Evolutionary conservation across 2,797 vertebrate genomes (phyloP), one percentile per base, ranked within the genome.

Genomic region (Rhabdophis nuchalis): DNA sequence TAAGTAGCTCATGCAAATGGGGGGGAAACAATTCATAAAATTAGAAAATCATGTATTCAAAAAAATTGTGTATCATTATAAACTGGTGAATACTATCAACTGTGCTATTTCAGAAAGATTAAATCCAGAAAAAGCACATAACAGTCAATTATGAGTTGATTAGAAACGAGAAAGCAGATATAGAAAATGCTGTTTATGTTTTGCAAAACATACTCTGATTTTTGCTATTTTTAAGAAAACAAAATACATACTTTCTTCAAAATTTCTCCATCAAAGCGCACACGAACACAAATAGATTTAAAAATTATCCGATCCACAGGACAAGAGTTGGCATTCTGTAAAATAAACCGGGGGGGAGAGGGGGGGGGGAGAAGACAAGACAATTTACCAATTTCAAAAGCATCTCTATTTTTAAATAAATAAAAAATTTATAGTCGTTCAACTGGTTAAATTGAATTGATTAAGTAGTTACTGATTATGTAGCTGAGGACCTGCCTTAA

Each of bases 291-390:
- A 92, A 99, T 99, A 93, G 93, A 98, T 85, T 97, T 98, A 93
- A 99, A 99, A 86, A 98, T 89, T 14, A 98, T 98, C 52, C 99
- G 98, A 97, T 99, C 99, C 87, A 99, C 99, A 0, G 99, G 99
- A 95, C 99, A 99, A 1, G 99, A 99, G 93, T 99, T 99, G 64
- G 98, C 99, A 95, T 99, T 99, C 99, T 99, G 96, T 85, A 94
- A n/a, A 89, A 25, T 77, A 56, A 27, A 32, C 46, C 25, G 54
- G 68, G 6, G n/a, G 10, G 86, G 1, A 9, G n/a, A n/a, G n/a
- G n/a, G n/a, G n/a, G n/a, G 1, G 1, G 64, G 5, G 32, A 64
- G 61, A n/a, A n/a, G 9, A 32, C 10, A 85, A 1, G 6, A 5
- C 0, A 89, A 4, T 86, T 25, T 46, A 16, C 1, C 23, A 87